phyloP scores from a whole-genome alignment of 2,888 invertebrate species.

The Platerodrilus igneus region DNA sequence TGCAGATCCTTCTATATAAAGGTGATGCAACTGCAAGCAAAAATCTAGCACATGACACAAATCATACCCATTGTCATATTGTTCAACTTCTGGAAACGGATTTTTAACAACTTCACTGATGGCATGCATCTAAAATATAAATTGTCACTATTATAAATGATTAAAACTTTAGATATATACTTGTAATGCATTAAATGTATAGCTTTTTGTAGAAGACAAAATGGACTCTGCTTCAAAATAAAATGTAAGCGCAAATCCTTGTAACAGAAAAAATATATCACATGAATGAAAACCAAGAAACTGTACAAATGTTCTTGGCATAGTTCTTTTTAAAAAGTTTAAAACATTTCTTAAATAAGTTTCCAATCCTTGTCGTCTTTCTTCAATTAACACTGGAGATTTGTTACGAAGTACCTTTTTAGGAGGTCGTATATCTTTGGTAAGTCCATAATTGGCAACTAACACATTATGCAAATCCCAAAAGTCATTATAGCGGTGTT shows the following conservation, averaged over 20 bases:
- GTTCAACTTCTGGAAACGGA: constrained; percentile 77
- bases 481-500: constrained; percentile 87
- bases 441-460: constrained; percentile 73
- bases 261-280: constrained; percentile 82
- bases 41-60: constrained; percentile 90
- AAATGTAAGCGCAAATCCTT: constrained; percentile 74
- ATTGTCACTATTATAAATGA: constrained; percentile 5
- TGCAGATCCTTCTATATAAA: constrained; percentile 64
- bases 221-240: constrained; percentile 69
- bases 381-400: constrained; percentile 81
- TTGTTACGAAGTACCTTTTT: constrained; percentile 91
- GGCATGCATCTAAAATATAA: constrained; percentile 71
- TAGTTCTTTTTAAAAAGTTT: constrained; percentile 67
- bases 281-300: constrained; percentile 88
- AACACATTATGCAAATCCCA: constrained; percentile 79
- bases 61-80: constrained; percentile 75
- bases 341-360: constrained; percentile 75
- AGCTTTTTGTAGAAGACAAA: constrained; percentile 58
- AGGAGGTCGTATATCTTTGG: constrained; percentile 83
- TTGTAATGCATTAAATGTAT: constrained; percentile 74
- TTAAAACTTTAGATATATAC: too few species aligned
- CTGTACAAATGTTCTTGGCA: constrained; percentile 75
- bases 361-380: constrained; percentile 73
- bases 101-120: constrained; percentile 82
- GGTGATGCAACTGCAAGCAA: constrained; percentile 66